Base-by-base conservation (phyloP, 2,113 vertebrate genomes). In the Cromileptes altivelis region DNA sequence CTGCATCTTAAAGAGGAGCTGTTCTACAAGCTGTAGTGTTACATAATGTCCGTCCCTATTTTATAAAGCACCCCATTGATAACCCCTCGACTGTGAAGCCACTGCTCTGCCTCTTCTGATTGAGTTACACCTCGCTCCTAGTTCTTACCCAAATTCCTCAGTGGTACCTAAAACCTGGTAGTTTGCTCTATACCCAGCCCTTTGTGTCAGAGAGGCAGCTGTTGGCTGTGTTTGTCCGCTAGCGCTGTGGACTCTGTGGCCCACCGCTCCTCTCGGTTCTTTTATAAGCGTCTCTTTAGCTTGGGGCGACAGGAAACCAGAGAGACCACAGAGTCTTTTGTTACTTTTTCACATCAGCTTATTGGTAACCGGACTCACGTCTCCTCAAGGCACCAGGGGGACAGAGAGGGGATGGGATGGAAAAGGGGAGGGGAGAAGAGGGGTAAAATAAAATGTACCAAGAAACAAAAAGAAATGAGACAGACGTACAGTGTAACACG, bases 341-440 rank as follows among this genome's bases (percentile, higher is more conserved):
- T 93, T 94, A 82, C 73, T 90, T 89, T 84, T 90, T 89, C 82
- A 81, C 89, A 85, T 87, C 78, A 85, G 93, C 88, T 93, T 94
- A 94, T 94, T 93, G 86, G 93, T 93, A 95, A 95, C 92, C 84
- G 78, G 93, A 95, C 89, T 93, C 95, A 93, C 85, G 90, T 89
- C 88, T 89, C 81, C 85, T 90, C 76, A 23, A 90, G 80, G 84
- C 87, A 85, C 75, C 76, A 69, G 79, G 76, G 82, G 76, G 70
- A 67, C 79, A 60, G 72, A 85, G 90, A 84, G 89, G 77, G 83
- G 76, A 81, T 70, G 56, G 64, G 63, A 60, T 47, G 55, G 47
- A 37, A 61, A 52, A 50, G 53, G 15, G 25, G 17, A 40, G 55
- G 37, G 63, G 11, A 47, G 60, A 23, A 49, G 30, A 53, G 61